Base-by-base conservation (phyloP, 2,888 invertebrate genomes). In the Pterostichus madidus region DNA sequence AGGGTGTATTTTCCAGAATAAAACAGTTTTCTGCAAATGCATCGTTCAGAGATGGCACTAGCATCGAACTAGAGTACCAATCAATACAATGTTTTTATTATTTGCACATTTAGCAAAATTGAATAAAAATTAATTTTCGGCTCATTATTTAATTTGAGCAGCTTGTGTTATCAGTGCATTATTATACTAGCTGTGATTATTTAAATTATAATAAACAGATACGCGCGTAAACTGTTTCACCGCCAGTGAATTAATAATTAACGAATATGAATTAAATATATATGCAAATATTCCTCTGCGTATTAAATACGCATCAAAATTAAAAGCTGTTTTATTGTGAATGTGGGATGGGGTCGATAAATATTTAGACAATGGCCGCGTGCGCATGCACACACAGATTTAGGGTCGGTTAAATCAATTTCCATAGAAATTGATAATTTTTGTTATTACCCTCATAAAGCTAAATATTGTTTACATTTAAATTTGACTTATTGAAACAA, bases 41-140 rank as follows among this genome's bases (percentile, higher is more conserved):
- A 5, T 7, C 8, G 39, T 39, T 5, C 5, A 64, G 6, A 64
- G 64, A 35, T 64, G 64, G 64, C 24, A 24, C 11, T 7, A n/a
- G n/a, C 13, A 7, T 39, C 39, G 39, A 8, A 6, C 5, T 39
- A 1, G 11, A 64, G 32, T 24, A 24, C 3, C 3, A 64, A 64
- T 64, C 64, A 64, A 64, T 64, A 64, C 11, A 3, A 5, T 64
- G 64, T 64, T 64, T 61, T 64, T 64, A 64, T 64, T 32, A 35
- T 35, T 31, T 39, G 11, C 31, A 5, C 59, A 59, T 59, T 32
- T 32, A 31, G 32, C 32, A 13, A 5, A 64, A 64, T 64, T 64
- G 64, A 64, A 64, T 64, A 64, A 64, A 64, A 64, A 64, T 59
- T 59, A 10, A 59, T 64, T 31, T 13, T 35, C n/a, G 11, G 2